These are phyloP conservation scores for Bilobella aurantiaca DNA, from an alignment of 1,140 invertebrate genomes.

Conservation along the genomic window DNA sequence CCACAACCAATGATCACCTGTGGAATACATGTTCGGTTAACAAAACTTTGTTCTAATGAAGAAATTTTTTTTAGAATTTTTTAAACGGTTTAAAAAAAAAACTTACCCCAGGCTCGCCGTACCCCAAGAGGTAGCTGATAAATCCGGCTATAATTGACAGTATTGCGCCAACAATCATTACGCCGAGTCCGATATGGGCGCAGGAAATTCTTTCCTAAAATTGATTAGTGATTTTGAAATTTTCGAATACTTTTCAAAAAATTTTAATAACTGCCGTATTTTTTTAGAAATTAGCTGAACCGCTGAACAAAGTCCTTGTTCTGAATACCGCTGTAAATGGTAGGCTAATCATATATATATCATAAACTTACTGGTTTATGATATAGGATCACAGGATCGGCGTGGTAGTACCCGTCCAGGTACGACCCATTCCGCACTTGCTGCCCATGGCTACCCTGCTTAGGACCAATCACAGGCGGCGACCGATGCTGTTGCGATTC, in stretches of 20 bases:
- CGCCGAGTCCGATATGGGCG: conserved; percentile 4
- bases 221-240: conserved; percentile 5
- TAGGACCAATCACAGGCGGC: not conserved
- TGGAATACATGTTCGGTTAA: too few species aligned
- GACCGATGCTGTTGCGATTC: not conserved
- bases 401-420: not conserved
- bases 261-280: too few species aligned
- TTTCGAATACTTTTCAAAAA: not conserved
- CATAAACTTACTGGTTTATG: not conserved
- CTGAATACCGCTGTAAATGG: too few species aligned
- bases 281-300: too few species aligned
- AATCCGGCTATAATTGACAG: conserved; percentile 4
- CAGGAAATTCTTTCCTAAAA: conserved; percentile 9
- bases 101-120: conserved; percentile 10
- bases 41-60: too few species aligned
- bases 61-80: too few species aligned
- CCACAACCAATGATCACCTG: conserved; percentile 8
- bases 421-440: not conserved
- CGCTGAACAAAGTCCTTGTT: too few species aligned
- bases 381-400: not conserved
- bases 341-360: too few species aligned
- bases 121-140: conserved; percentile 3
- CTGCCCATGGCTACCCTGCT: not conserved
- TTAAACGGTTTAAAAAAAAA: too few species aligned
- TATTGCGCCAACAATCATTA: conserved; percentile 6